Conservation (phyloP, 2,888 invertebrate species). For the Nomada fabriciana region DNA sequence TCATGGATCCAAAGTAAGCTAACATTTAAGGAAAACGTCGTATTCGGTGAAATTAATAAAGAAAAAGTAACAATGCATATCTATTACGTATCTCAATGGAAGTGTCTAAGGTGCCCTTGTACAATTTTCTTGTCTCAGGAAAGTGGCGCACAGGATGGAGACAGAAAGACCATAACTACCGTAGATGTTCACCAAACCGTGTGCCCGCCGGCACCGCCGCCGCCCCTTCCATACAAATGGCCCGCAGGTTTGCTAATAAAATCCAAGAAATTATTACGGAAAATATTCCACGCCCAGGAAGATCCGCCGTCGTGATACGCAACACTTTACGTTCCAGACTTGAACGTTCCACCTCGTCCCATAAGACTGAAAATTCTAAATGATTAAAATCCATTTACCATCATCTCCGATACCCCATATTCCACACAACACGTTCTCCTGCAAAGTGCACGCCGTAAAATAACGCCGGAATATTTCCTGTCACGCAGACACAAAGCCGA, state of each 20-base stretch:
- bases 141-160: conserved; percentile 83
- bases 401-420: no score
- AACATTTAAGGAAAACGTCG: not conserved
- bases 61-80: not conserved
- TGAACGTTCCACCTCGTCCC: no score
- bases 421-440: not conserved
- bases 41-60: not conserved
- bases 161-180: conserved; percentile 87
- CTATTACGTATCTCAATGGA: not conserved
- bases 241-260: conserved; percentile 75
- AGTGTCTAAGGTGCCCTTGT: not conserved
- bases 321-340: no score
- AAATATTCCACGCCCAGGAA: not conserved
- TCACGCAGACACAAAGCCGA: conserved; percentile 79
- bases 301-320: not conserved
- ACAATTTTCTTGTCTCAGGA: conserved; percentile 66
- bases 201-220: conserved; percentile 82
- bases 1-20: conserved; percentile 75
- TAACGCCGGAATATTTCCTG: not conserved
- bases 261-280: not conserved
- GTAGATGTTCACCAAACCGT: conserved; percentile 90
- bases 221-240: conserved; percentile 82
- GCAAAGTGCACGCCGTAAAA: conserved; percentile 12
- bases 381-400: conserved; percentile 8
- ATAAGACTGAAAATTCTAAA: not conserved